These are phyloP conservation scores for Myiotriccus ornatus DNA, from an alignment of 2,797 vertebrate genomes.

Conservation along the genomic window DNA sequence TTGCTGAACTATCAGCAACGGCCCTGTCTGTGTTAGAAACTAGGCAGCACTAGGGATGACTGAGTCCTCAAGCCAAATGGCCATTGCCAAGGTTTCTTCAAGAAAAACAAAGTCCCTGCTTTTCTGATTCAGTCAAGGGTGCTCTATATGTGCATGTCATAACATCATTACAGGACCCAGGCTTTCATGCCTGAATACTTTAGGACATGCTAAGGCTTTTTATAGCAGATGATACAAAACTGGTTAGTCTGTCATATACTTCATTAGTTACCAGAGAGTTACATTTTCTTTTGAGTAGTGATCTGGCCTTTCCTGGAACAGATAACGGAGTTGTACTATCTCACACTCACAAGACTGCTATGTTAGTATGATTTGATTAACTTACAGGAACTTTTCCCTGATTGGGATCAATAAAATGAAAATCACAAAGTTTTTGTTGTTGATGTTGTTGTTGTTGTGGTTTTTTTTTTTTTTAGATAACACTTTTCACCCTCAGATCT, in stretches of 20 bases:
- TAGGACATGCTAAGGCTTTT: not conserved
- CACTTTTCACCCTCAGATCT: not conserved
- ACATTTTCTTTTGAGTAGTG: not conserved
- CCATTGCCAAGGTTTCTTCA: not conserved
- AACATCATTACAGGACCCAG: not conserved
- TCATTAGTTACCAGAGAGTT: not conserved
- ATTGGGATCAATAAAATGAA: not conserved
- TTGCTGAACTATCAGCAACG: not conserved
- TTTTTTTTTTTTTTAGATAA: not conserved
- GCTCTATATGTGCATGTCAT: not conserved
- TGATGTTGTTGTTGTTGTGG: not conserved
- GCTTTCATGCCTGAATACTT: not conserved
- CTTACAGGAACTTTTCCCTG: not conserved
- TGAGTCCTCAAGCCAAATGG: not conserved
- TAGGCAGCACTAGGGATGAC: not conserved
- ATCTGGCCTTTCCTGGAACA: not conserved
- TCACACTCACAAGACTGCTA: not conserved
- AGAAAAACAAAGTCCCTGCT: not conserved
- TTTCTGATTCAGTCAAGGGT: not conserved
- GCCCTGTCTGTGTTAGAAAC: not conserved
- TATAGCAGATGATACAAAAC: conserved; percentile 11
- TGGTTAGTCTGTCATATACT: not conserved
- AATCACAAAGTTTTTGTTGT: not conserved
- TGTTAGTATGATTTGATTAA: not conserved
- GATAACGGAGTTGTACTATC: not conserved